These are phyloP conservation scores for Autographa pulchrina DNA, from an alignment of 2,888 invertebrate genomes.

Conservation along the genomic window DNA sequence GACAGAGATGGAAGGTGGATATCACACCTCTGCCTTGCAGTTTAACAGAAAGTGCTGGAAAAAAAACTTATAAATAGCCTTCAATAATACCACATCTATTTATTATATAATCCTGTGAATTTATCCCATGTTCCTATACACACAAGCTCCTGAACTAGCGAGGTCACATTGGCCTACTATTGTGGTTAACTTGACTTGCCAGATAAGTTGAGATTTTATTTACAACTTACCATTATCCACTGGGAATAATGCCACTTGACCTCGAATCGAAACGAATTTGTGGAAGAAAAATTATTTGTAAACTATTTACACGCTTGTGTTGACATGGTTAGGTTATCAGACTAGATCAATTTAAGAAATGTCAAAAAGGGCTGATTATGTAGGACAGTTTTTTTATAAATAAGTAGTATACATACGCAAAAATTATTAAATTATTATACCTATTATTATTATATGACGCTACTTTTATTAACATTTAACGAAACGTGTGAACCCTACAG, in stretches of 20 bases:
- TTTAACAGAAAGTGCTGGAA: no score
- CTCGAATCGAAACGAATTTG: background rate
- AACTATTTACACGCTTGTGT: background rate
- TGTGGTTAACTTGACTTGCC: constrained; percentile 23
- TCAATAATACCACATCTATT: background rate
- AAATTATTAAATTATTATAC: no score
- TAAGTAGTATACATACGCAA: no score
- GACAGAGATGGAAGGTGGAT: no score
- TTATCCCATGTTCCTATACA: constrained; percentile 21
- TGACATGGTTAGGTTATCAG: background rate
- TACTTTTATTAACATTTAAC: background rate
- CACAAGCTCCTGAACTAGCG: constrained; percentile 27
- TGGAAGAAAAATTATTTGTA: background rate
- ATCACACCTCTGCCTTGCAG: no score
- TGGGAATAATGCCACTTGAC: constrained; percentile 10
- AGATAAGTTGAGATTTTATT: constrained; percentile 38
- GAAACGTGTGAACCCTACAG: background rate
- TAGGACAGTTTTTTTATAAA: no score
- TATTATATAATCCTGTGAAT: constrained; percentile 16
- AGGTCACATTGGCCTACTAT: constrained; percentile 31
- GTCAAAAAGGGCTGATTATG: no score
- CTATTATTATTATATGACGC: no score
- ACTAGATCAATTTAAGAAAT: no score
- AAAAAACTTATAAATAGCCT: no score
- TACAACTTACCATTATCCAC: constrained; percentile 26